Percentiles rank a stretch among this genome's conserved stretches.
These are phyloP conservation scores for Panopea generosa DNA, from an alignment of 2,888 invertebrate species.

Conservation along the genomic window DNA sequence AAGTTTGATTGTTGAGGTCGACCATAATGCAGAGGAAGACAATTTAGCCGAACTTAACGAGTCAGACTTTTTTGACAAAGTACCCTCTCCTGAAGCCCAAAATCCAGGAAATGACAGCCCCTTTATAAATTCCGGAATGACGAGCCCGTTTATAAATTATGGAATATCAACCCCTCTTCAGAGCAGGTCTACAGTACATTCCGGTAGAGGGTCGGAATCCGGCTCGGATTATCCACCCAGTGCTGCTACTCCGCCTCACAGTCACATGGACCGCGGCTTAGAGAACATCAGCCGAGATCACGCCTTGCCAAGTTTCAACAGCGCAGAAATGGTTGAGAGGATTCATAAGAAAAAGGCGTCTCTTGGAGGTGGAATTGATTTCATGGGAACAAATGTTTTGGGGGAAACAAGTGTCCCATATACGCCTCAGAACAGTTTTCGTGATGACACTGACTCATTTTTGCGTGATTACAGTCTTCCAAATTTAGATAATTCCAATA, in stretches of 20 bases:
- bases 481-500: conserved; percentile 83
- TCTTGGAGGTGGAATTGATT: conserved; percentile 56
- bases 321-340: conserved; percentile 85
- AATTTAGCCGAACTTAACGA: conserved; percentile 65
- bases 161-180: conserved; percentile 40
- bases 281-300: conserved; percentile 41
- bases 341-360: conserved; percentile 85
- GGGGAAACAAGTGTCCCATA: conserved; percentile 61
- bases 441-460: conserved; percentile 45
- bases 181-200: conserved; percentile 7
- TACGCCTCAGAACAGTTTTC: conserved; percentile 76
- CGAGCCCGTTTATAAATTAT: conserved; percentile 36
- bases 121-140: conserved; percentile 42
- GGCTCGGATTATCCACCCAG: conserved; percentile 55
- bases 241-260: conserved; percentile 83
- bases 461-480: conserved; percentile 74
- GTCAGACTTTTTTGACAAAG: conserved; percentile 64
- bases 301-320: conserved; percentile 85
- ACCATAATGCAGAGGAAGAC: conserved; percentile 40
- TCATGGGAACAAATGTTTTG: conserved; percentile 1
- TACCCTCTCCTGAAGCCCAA: conserved; percentile 57
- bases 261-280: conserved; percentile 71
- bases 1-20: conserved; percentile 56
- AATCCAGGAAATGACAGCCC: conserved; percentile 54
- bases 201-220: conserved; percentile 35